Conservation (phyloP, 2,888 invertebrate species). For the Mythimna lalbum region DNA sequence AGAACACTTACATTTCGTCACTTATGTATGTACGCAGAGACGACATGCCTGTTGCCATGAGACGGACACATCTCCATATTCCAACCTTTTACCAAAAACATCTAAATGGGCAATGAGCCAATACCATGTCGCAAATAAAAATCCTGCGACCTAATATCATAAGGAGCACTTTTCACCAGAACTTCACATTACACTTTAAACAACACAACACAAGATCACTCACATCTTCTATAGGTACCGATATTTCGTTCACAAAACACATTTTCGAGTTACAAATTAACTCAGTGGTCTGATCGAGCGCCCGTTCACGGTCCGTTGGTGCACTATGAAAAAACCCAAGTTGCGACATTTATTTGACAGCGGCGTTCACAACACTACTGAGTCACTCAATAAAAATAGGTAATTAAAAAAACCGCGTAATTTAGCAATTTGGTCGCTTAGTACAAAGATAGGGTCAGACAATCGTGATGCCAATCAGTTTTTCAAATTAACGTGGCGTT, state of each 20-base stretch:
- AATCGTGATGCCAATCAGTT: background rate
- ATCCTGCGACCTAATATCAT: too few species aligned
- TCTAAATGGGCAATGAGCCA: too few species aligned
- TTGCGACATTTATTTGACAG: slow-evolving; percentile 67
- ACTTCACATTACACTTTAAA: background rate
- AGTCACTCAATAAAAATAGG: slow-evolving; percentile 40
- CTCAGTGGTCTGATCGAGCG: slow-evolving; percentile 30
- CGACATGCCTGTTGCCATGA: too few species aligned
- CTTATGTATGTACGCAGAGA: too few species aligned
- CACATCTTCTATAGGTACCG: slow-evolving; percentile 34
- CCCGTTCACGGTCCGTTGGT: slow-evolving; percentile 60
- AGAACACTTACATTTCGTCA: too few species aligned
- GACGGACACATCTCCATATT: too few species aligned
- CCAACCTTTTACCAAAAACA: too few species aligned
- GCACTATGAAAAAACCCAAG: slow-evolving; percentile 51
- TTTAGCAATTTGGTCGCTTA: slow-evolving; percentile 35
- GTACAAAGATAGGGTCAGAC: background rate
- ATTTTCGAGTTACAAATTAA: slow-evolving; percentile 34
- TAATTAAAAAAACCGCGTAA: slow-evolving; percentile 34
- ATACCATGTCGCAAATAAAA: too few species aligned
- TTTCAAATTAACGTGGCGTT: slow-evolving; percentile 19
- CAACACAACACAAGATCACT: slow-evolving; percentile 29
- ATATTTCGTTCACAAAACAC: slow-evolving; percentile 30
- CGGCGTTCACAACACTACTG: slow-evolving; percentile 61
- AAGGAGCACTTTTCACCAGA: background rate